Base-by-base conservation (phyloP, 2,113 vertebrate species). In the Pica pica region DNA sequence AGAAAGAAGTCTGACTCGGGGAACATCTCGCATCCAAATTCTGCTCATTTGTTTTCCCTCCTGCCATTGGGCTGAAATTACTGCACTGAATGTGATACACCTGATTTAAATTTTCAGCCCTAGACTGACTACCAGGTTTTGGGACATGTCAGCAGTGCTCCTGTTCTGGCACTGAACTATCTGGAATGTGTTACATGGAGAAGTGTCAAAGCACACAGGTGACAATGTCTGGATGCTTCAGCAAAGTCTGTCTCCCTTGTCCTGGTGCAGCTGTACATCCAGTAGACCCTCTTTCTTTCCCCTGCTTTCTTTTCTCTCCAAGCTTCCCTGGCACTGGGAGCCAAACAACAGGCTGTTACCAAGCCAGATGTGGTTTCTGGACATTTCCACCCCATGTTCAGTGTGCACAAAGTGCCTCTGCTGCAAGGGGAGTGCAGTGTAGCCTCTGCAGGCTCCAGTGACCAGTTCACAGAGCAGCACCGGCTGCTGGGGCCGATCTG, bases 391-490 rank as follows among this genome's bases (percentile, higher is more conserved):
- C 8, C 52, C 5, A 44, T 26, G 14, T 2, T 14, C 46, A 49
- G 69, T 1, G 31, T 0, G 14, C 50, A 6, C 3, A 0, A 37
- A 44, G 86, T 9, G 75, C 31, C 78, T 17, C 16, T 49, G 7
- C 37, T 31, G 81, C 60, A 0, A 9, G 46, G 68, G 60, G 3
- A 74, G 33, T 3, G 8, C 37, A 13, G 59, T 2, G 0, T 59
- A 39, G 87, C 47, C 81, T 6, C n/a, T 16, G 60, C 80, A 26
- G 60, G 13, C 24, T 37, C 26, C 0, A 13, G 46, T 22, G 21
- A 47, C 46, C 46, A 47, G 46, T 47, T 6, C 7, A 5, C 41
- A 14, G 60, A 3, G 22, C 3, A 26, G 39, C 22, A 3, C 7
- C 0, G 0, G 49, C 88, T 61, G 55, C 69, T n/a, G 37, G 52